phyloP scores from a whole-genome alignment of 2,797 vertebrate genomes.

The Gadopsis bispinosus region DNA sequence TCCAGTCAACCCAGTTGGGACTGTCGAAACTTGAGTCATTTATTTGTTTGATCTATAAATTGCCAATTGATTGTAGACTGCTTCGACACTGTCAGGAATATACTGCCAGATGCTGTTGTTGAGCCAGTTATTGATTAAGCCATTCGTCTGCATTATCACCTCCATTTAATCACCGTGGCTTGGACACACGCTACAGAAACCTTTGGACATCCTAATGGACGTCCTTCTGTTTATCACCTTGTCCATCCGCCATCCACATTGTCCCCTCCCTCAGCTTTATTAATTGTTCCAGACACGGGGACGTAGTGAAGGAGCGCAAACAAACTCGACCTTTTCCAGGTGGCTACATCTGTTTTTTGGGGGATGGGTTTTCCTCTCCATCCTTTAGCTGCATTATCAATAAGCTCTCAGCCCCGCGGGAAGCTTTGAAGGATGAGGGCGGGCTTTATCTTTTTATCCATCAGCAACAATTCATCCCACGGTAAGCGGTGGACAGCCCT shows the following conservation, averaged over 20 bases:
- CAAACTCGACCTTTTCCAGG: slow-evolving; percentile 67
- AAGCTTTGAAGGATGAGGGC: slow-evolving; percentile 39
- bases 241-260: neutral
- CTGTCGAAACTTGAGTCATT: neutral
- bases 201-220: slow-evolving; percentile 40
- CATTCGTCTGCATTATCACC: slow-evolving; percentile 53
- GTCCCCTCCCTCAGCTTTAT: slow-evolving; percentile 8
- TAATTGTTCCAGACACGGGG: slow-evolving; percentile 49
- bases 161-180: slow-evolving; percentile 20
- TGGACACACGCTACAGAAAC: slow-evolving; percentile 31
- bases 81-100: slow-evolving; percentile 32
- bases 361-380: neutral
- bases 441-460: slow-evolving; percentile 41
- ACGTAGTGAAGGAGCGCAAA: slow-evolving; percentile 48
- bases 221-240: slow-evolving; percentile 37
- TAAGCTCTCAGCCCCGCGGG: slow-evolving; percentile 4
- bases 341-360: slow-evolving; percentile 14
- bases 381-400: slow-evolving; percentile 14
- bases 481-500: neutral
- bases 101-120: slow-evolving; percentile 26
- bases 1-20: neutral
- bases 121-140: slow-evolving; percentile 53
- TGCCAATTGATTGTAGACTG: slow-evolving; percentile 15
- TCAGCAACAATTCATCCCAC: slow-evolving; percentile 54
- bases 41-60: slow-evolving; percentile 30